These are phyloP conservation scores for Mionectes olivaceus DNA, from an alignment of 2,797 vertebrate genomes.

Conservation along the genomic window DNA sequence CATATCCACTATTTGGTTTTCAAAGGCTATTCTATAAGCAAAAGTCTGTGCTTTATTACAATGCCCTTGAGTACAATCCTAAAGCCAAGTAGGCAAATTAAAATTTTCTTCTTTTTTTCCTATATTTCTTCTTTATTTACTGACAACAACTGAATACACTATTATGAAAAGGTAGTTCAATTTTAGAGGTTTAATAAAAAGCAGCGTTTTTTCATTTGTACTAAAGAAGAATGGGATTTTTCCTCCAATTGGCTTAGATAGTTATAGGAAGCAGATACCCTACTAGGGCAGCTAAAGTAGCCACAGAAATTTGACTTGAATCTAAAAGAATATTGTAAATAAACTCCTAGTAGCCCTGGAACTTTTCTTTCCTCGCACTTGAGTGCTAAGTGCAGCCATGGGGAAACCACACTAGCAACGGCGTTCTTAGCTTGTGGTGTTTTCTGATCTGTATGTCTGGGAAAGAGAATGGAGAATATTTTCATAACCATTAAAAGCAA, in stretches of 20 bases:
- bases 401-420: neutral
- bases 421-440: neutral
- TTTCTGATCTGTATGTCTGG: neutral
- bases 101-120: neutral
- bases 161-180: neutral
- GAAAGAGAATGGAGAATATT: neutral
- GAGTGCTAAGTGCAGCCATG: neutral
- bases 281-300: neutral
- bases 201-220: neutral
- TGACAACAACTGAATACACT: neutral
- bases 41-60: neutral
- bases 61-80: neutral
- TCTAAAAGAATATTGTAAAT: neutral
- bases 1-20: neutral
- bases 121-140: neutral
- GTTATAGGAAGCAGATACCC: neutral
- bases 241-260: neutral
- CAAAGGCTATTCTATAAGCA: neutral
- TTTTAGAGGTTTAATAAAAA: neutral
- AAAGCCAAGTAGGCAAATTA: neutral
- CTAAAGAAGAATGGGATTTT: neutral
- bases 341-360: neutral
- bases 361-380: neutral
- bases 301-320: neutral
- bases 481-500: neutral